Percentiles rank a stretch among this genome's conserved stretches.
Evolutionary conservation across 2,113 vertebrate species (phyloP).

Genomic region (Ochotona curzoniae): DNA sequence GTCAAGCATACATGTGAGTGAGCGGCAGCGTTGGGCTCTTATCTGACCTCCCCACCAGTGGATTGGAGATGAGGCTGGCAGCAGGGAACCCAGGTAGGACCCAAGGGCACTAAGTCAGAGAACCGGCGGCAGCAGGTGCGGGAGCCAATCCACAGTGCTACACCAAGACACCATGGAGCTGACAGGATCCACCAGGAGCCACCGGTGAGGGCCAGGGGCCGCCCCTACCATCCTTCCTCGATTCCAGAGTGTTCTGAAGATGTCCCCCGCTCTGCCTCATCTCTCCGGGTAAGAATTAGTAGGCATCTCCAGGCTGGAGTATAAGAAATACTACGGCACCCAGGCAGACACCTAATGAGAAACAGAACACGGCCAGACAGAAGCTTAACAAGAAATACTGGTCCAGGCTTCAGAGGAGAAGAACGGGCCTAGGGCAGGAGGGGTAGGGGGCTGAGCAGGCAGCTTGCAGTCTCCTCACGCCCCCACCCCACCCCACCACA

Average conservation of each 20-base stretch:
- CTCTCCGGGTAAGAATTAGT: conserved; percentile 79
- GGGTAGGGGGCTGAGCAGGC: not conserved
- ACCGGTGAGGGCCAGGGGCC: not conserved
- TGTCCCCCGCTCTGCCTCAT: not conserved
- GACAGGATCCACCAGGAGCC: not conserved
- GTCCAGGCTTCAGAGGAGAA: conserved; percentile 83
- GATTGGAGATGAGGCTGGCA: rapidly evolving
- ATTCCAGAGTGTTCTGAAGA: conserved; percentile 21
- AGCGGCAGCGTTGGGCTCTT: not conserved
- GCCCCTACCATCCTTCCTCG: not conserved
- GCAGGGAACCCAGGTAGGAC: rapidly evolving
- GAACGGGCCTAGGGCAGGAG: conserved; percentile 38
- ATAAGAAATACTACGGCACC: conserved; percentile 85
- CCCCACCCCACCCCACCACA: not conserved
- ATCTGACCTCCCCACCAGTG: rapidly evolving
- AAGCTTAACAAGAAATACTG: conserved; percentile 88
- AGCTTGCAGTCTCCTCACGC: conserved; percentile 46
- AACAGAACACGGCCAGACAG: conserved; percentile 84
- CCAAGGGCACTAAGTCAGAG: not conserved
- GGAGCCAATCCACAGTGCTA: not conserved
- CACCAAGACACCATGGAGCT: not conserved
- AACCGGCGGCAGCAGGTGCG: not conserved
- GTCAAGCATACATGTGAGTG: not conserved
- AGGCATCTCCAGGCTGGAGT: conserved; percentile 75
- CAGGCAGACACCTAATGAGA: conserved; percentile 85